These are phyloP conservation scores for Scelioninae gen. 1 DNA, from an alignment of 2,888 invertebrate species.

Conservation along the genomic window DNA sequence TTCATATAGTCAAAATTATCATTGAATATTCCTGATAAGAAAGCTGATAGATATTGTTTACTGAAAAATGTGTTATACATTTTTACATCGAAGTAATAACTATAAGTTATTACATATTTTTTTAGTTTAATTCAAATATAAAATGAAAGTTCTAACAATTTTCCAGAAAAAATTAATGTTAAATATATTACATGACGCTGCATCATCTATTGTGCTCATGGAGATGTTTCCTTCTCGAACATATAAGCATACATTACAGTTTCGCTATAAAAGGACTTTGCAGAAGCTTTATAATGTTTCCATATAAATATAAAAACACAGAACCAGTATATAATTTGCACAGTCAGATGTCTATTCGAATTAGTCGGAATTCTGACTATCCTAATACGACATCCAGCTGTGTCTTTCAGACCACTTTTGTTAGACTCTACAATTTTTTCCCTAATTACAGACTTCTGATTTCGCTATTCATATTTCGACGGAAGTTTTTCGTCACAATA, in stretches of 20 bases:
- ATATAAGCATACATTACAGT: neutral
- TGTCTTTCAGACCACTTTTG: slow-evolving; percentile 22
- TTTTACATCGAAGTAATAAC: too few species aligned
- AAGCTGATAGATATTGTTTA: too few species aligned
- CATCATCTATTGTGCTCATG: neutral
- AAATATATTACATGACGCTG: too few species aligned
- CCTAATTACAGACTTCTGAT: slow-evolving; percentile 28
- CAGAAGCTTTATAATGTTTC: slow-evolving; percentile 28
- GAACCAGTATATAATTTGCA: slow-evolving; percentile 34
- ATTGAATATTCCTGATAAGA: too few species aligned
- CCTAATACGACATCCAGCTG: slow-evolving; percentile 40
- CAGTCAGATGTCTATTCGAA: slow-evolving; percentile 41
- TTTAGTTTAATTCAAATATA: too few species aligned
- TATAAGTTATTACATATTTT: too few species aligned
- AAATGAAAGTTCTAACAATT: too few species aligned
- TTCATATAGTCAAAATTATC: too few species aligned
- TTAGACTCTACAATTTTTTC: slow-evolving; percentile 9
- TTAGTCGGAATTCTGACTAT: slow-evolving; percentile 31
- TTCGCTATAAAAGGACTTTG: neutral
- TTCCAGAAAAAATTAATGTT: too few species aligned
- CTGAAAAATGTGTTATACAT: too few species aligned
- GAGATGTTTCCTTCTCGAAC: neutral
- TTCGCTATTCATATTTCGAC: slow-evolving; percentile 18
- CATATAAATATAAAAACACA: slow-evolving; percentile 23
- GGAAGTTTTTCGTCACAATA: neutral